Percentiles rank a stretch among this genome's conserved stretches.
phyloP scores from a whole-genome alignment of 2,113 vertebrate species.

The Amia ocellicauda region DNA sequence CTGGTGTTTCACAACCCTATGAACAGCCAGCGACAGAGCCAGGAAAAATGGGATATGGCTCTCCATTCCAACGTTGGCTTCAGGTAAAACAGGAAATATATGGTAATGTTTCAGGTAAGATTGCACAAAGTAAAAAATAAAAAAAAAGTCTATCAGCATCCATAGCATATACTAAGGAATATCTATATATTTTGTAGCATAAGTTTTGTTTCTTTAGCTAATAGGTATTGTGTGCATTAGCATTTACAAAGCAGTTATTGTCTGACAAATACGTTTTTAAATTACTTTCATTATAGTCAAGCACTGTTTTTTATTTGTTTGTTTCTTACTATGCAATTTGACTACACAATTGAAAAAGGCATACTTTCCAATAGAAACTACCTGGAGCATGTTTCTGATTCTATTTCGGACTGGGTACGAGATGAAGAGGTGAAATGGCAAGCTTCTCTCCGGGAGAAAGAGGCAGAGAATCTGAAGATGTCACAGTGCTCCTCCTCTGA shows the following conservation, averaged over 20 bases:
- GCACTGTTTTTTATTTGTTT: no score
- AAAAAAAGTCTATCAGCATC: no score
- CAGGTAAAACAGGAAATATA: constrained; percentile 65
- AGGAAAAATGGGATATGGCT: constrained; percentile 71
- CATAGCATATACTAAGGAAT: no score
- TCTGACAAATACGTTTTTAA: neutral
- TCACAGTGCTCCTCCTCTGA: constrained; percentile 20
- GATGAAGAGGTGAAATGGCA: constrained; percentile 73
- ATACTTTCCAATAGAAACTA: constrained; percentile 69
- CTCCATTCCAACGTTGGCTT: constrained; percentile 87
- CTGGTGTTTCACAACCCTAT: constrained; percentile 86
- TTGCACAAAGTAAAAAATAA: neutral
- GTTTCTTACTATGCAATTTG: no score
- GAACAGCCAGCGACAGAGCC: constrained; percentile 58
- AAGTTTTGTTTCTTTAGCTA: neutral
- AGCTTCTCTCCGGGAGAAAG: constrained; percentile 50
- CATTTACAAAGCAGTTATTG: neutral
- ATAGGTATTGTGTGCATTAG: neutral
- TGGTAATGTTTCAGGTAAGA: neutral
- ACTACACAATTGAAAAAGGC: no score
- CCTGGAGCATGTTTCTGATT: constrained; percentile 75
- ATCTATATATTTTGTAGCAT: neutral
- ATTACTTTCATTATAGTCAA: neutral
- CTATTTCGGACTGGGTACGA: constrained; percentile 72
- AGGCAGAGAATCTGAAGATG: constrained; percentile 31